Evolutionary conservation across 2,797 vertebrate genomes (phyloP).

Genomic region (Tenualosa ilisha): DNA sequence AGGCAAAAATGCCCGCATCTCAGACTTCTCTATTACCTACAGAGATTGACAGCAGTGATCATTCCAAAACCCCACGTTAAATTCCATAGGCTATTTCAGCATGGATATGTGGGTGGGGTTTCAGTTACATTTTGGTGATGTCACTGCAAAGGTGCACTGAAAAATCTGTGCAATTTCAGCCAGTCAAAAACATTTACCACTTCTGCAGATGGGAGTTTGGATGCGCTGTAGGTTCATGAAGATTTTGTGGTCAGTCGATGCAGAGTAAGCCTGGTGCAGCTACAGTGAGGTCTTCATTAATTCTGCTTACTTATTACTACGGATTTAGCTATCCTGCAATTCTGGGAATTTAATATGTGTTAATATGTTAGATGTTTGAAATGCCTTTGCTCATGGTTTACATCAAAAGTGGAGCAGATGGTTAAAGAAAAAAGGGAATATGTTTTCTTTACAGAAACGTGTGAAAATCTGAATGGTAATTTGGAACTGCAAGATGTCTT

Average conservation of each 20-base stretch:
- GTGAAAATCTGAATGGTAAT: neutral
- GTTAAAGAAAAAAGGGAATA: neutral
- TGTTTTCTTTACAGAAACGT: neutral
- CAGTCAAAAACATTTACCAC: neutral
- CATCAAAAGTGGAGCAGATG: neutral
- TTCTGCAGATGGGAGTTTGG: neutral
- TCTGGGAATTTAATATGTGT: neutral
- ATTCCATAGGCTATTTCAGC: too few species aligned
- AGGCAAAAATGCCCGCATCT: too few species aligned
- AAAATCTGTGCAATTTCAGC: neutral
- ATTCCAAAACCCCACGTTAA: too few species aligned
- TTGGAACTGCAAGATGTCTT: neutral
- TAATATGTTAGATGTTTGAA: neutral
- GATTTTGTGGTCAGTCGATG: neutral
- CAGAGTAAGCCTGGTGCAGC: neutral
- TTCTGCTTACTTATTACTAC: neutral
- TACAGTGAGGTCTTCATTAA: neutral
- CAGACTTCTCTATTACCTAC: too few species aligned
- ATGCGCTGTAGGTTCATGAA: neutral
- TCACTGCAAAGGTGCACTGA: too few species aligned
- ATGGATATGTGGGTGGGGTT: too few species aligned
- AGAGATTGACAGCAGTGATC: too few species aligned
- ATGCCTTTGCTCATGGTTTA: too few species aligned
- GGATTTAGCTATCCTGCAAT: neutral
- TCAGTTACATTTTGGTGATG: too few species aligned